Base-by-base conservation (phyloP, 1,140 invertebrate genomes). In the Aphis gossypii region DNA sequence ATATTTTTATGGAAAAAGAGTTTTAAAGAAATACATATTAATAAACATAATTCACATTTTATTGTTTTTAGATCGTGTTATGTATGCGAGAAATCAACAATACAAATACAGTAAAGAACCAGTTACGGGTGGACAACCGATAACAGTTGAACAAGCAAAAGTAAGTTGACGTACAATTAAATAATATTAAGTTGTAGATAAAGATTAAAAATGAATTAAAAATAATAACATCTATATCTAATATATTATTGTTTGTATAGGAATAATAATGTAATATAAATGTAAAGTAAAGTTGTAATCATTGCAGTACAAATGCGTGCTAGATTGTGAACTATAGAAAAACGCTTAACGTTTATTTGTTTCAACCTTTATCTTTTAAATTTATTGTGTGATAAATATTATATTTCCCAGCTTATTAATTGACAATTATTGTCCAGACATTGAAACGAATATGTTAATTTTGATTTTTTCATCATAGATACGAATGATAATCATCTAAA, bases 101-200 rank as follows among this genome's bases (percentile, higher is more conserved):
- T 95, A 95, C 93, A 94, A 95, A 11, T 93, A 95, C 51, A 94
- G 94, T 21, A 95, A 95, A 94, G 95, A 95, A 38, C 94, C 95
- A 5, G 95, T 96, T 3, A 94, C 94, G 21, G 97, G 97, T 48
- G 97, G 97, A 30, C 96, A 95, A 83, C 96, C 97, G 2, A 97
- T 97, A 83, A 96, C 96, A 21, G 96, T 96, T 92, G 96, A 97
- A 94, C 95, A 96, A 91, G 97, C 97, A 93, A 96, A 96, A 94
- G 97, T 97, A 95, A 96, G 95, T 95, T 44, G 9, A 87, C 4
- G 38, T 14, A 76, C 0, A 30, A 1, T n/a, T 68, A 11, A n/a
- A 18, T 68, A 30, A 60, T 11, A 60, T 60, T 30, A 20, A 41
- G 38, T 41, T 41, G 3, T 41, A 41, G 38, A 41, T 41, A 41